Evolutionary conservation across 64 coral and sea anemone genomes (phyloP), one percentile per base, ranked within the genome.

Genomic region (Cladopsammia gracilis): DNA sequence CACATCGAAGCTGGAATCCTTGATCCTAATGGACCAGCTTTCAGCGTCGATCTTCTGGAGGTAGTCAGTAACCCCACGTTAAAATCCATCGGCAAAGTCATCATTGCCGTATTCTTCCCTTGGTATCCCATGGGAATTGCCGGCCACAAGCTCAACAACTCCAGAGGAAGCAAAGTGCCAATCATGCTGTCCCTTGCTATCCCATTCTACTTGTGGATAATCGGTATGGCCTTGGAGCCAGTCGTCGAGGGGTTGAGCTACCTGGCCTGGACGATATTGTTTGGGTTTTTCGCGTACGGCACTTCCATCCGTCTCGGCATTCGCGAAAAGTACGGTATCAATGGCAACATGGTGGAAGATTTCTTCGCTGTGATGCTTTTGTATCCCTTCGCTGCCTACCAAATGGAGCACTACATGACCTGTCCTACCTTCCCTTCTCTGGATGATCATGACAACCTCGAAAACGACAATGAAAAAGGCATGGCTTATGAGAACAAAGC

Each of bases 341-440:
- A 71, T n/a, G 84, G 84, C 34, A 82, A 82, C 78, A 82, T 82
- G 78, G 78, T 47, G 57, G 78, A 82, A 10, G 78, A 82, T 58
- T 82, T 82, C 58, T 82, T 82, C 42, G 78, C 78, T 45, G 78
- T 82, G 58, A 82, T 82, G 78, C 34, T 82, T 14, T 7, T 82
- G 23, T 82, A 82, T 58, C 78, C 78, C 4, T 82, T 82, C 9
- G 78, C 78, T 0, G 78, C 78, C 34, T 82, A 82, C 58, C 78
- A 82, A 16, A 82, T 82, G 78, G 78, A 82, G 62, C 34, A 82
- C 14, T 60, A 61, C 58, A 82, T 82, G 78, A 16, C 16, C 1
- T 64, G n/a, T 43, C 78, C 78, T 62, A 57, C 78, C 58, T 54
- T 13, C 10, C 16, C 58, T 7, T 26, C 57, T 13, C 14, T 82